Percentiles rank a stretch among this genome's conserved stretches.
Evolutionary conservation across 2,888 invertebrate species (phyloP).

Genomic region (Ditylenchus weischeri): DNA sequence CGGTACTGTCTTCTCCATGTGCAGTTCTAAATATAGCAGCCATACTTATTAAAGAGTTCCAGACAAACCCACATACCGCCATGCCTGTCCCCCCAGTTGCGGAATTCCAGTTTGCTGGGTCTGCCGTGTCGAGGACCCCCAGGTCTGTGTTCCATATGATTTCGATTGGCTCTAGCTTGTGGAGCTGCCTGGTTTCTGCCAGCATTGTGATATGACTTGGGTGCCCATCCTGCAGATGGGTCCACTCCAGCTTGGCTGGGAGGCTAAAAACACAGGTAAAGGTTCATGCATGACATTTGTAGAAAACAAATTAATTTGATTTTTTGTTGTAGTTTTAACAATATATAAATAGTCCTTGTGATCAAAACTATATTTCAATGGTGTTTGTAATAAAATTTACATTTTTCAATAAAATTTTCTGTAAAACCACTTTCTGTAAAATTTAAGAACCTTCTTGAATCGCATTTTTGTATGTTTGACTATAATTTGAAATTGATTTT

Average conservation of each 20-base stretch:
- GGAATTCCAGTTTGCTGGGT: slow-evolving; percentile 52
- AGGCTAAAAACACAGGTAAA: slow-evolving; percentile 38
- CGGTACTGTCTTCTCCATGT: slow-evolving; percentile 53
- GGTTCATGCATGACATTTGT: not conserved
- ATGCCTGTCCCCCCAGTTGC: slow-evolving; percentile 56
- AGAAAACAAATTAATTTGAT: too few relatives aligned
- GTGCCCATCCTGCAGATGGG: slow-evolving; percentile 56
- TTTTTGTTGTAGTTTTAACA: not conserved
- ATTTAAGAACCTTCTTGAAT: too few relatives aligned
- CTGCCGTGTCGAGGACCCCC: slow-evolving; percentile 47
- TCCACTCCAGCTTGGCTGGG: slow-evolving; percentile 55
- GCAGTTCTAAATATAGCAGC: slow-evolving; percentile 41
- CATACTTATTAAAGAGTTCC: not conserved
- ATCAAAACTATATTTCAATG: too few relatives aligned
- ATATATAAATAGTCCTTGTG: not conserved
- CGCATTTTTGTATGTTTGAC: too few relatives aligned
- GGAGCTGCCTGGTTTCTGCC: slow-evolving; percentile 56
- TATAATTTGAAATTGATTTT: too few relatives aligned
- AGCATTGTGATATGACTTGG: slow-evolving; percentile 49
- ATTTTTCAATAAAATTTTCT: too few relatives aligned
- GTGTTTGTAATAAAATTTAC: too few relatives aligned
- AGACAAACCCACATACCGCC: slow-evolving; percentile 39
- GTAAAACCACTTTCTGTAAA: too few relatives aligned
- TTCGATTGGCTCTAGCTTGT: slow-evolving; percentile 49
- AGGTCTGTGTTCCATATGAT: slow-evolving; percentile 31